phyloP scores from a whole-genome alignment of 2,888 invertebrate genomes.

The Diaprepes abbreviatus region DNA sequence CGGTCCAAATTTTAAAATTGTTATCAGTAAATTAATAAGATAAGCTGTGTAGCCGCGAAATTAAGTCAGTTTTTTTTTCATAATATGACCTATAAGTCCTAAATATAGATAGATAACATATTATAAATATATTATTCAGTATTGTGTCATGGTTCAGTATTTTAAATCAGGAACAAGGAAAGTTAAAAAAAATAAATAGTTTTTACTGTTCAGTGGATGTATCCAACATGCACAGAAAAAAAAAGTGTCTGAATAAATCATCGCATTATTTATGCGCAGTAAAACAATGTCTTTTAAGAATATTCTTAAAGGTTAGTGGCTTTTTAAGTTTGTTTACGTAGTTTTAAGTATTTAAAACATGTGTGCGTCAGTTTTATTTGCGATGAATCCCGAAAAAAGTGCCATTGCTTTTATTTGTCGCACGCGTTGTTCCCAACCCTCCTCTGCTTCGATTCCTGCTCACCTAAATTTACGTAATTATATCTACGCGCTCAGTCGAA shows the following conservation, averaged over 20 bases:
- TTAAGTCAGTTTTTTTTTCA: background rate
- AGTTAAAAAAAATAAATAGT: background rate
- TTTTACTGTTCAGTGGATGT: background rate
- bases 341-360: constrained; percentile 32
- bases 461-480: constrained; percentile 55
- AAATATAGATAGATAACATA: constrained; percentile 1
- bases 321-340: constrained; percentile 25
- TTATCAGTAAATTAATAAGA: background rate
- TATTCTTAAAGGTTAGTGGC: constrained; percentile 40
- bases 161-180: constrained; percentile 1
- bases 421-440: constrained; percentile 45
- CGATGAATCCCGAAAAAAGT: constrained; percentile 41
- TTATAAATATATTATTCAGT: constrained; percentile 5
- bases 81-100: constrained; percentile 7
- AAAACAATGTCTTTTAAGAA: constrained; percentile 31
- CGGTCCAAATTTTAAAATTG: background rate
- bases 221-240: constrained; percentile 14
- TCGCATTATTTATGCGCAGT: constrained; percentile 17
- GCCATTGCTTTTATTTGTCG: constrained; percentile 41
- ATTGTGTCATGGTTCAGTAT: constrained; percentile 4
- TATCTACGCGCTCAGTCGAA: constrained; percentile 55
- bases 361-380: constrained; percentile 46
- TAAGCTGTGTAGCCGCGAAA: background rate
- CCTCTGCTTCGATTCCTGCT: constrained; percentile 46
- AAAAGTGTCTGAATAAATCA: constrained; percentile 16